phyloP scores from a whole-genome alignment of 2,888 invertebrate genomes.

The Autographa pulchrina region DNA sequence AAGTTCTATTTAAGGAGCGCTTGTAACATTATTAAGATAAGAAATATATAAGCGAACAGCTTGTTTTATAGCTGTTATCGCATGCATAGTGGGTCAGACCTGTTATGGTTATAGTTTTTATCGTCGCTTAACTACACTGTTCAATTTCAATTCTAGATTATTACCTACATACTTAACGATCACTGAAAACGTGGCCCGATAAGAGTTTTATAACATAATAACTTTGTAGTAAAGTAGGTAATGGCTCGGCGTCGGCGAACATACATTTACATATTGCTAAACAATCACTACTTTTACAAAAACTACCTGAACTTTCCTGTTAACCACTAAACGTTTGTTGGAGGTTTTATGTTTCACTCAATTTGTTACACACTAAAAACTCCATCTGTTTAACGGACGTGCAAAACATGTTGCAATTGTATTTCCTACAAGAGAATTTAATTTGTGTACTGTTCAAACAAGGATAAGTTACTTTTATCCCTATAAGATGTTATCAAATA shows the following conservation, averaged over 20 bases:
- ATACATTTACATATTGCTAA: conserved; percentile 54
- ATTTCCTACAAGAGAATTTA: background rate
- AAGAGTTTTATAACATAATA: conserved; percentile 64
- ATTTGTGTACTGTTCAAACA: background rate
- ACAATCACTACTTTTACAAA: conserved; percentile 38
- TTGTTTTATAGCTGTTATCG: conserved; percentile 76
- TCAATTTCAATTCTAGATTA: conserved; percentile 73
- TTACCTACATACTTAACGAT: conserved; percentile 63
- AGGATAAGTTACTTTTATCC: background rate
- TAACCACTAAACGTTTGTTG: conserved; percentile 24
- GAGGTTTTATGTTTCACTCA: conserved; percentile 7
- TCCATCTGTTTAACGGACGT: background rate
- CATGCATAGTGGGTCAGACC: conserved; percentile 72
- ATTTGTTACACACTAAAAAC: background rate
- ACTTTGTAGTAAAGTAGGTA: conserved; percentile 55
- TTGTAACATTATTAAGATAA: conserved; percentile 77
- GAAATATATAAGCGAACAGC: conserved; percentile 70
- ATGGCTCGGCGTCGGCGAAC: conserved; percentile 44
- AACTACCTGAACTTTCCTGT: conserved; percentile 35
- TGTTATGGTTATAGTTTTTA: conserved; percentile 76
- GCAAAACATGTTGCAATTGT: background rate
- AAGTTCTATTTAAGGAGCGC: conserved; percentile 73
- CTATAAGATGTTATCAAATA: background rate
- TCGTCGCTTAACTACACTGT: conserved; percentile 70
- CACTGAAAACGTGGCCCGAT: conserved; percentile 60